Evolutionary conservation across 1,140 invertebrate genomes (phyloP), one percentile per base, ranked within the genome.

Genomic region (Drosophila ambigua): DNA sequence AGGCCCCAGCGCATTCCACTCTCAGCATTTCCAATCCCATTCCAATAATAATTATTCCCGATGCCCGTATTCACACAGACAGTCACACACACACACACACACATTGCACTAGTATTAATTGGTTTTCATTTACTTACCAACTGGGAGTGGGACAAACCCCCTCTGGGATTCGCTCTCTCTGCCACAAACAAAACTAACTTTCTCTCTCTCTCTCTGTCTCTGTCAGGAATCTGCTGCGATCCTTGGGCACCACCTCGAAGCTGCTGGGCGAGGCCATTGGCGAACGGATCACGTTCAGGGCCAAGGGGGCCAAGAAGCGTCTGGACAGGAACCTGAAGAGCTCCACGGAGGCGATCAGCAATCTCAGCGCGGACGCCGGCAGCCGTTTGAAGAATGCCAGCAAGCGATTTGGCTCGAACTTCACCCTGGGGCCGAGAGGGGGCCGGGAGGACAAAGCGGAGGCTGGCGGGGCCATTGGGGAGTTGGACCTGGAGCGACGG

Each of bases 161-260:
- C 11, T 39, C 35, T 35, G 31, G 9, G 2, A 11, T 2, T 20
- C 20, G 20, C 20, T 20, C n/a, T 45, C 15, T 41, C 26, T 31
- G 7, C 28, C 28, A 31, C 7, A 3, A 9, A 0, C 2, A 7
- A 3, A 46, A 6, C 6, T 9, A 16, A 39, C 8, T 44, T 5
- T 16, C 13, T 20, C 5, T 13, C 6, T 45, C 2, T 43, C 5
- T 2, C 54, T 31, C 2, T 15, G 0, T 20, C 9, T 2, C 7
- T 7, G n/a, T n/a, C 45, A 92, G 91, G 9, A 79, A 91, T 46
- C 61, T 92, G 0, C 51, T 92, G 23, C 90, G 91, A 8, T 82
- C 91, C 4, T 49, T 92, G 64, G 91, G 91, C 44, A 79, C 55
- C 39, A 92, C 91, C 2, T 92, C 91, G 2, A 92, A 92, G 54